Conservation (phyloP, 2,797 vertebrate species). For the Babyrousa celebensis region DNA sequence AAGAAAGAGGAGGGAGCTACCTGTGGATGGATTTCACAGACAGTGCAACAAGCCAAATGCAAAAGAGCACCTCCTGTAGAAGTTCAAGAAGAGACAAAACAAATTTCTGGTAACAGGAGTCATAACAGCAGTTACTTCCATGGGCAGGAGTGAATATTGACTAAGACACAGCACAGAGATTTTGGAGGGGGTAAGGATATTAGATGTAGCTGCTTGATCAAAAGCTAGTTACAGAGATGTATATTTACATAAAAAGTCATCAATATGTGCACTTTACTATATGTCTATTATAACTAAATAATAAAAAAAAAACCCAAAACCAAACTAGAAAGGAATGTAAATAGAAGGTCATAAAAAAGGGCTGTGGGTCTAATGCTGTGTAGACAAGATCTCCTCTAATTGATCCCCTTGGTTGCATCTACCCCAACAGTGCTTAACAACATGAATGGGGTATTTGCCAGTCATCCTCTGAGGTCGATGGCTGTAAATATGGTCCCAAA, state of each 20-base stretch:
- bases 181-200: not conserved
- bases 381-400: no score
- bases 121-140: not conserved
- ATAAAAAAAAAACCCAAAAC: not conserved
- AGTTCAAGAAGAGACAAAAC: not conserved
- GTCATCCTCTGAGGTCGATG: not conserved
- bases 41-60: not conserved
- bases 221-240: not conserved
- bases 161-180: not conserved
- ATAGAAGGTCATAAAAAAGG: not conserved
- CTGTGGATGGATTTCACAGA: not conserved
- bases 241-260: not conserved
- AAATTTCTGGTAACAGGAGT: slow-evolving; percentile 1
- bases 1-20: not conserved
- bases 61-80: not conserved
- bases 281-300: not conserved
- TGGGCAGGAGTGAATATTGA: not conserved
- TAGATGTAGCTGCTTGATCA: slow-evolving; percentile 1
- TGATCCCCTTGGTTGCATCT: no score
- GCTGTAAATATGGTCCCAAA: not conserved
- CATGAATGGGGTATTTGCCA: not conserved
- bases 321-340: not conserved
- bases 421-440: not conserved
- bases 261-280: not conserved
- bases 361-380: not conserved